Evolutionary conservation across 2,888 invertebrate species (phyloP).

Genomic region (Sturmia bella): DNA sequence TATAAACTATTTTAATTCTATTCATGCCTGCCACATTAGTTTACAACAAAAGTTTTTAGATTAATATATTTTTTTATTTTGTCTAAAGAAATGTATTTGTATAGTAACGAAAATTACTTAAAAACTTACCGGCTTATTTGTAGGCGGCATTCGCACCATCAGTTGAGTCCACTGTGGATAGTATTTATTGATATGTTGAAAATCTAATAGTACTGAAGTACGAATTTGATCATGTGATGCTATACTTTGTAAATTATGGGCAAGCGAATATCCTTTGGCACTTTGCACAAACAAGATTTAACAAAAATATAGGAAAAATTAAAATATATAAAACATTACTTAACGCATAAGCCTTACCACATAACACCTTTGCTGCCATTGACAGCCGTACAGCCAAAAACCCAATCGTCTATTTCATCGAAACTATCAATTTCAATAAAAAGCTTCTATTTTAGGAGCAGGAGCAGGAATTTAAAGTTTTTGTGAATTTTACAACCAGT

Average conservation of each 20-base stretch:
- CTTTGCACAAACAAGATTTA: constrained; percentile 57
- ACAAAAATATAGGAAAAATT: not conserved
- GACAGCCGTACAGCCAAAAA: constrained; percentile 88
- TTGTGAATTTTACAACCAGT: too few relatives aligned
- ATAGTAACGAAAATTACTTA: too few relatives aligned
- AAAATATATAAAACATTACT: not conserved
- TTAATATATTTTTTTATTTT: too few relatives aligned
- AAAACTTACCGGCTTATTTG: constrained; percentile 83
- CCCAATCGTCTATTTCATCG: constrained; percentile 87
- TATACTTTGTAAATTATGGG: constrained; percentile 83
- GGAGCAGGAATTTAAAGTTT: not conserved
- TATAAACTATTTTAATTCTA: too few relatives aligned
- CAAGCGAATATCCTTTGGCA: constrained; percentile 84
- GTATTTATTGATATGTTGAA: constrained; percentile 84
- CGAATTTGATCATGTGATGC: constrained; percentile 82
- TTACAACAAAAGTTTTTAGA: too few relatives aligned
- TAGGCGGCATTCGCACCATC: constrained; percentile 86
- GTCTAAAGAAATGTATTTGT: too few relatives aligned
- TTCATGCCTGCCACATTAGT: too few relatives aligned
- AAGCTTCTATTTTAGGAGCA: constrained; percentile 72
- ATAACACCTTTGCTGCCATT: constrained; percentile 31
- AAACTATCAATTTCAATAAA: constrained; percentile 87
- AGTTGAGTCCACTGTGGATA: constrained; percentile 87
- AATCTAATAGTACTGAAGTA: constrained; percentile 83
- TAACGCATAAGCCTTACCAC: constrained; percentile 42